Percentiles rank a stretch among this genome's conserved stretches.
Conservation (phyloP, 2,113 vertebrate genomes). For the Ochotona princeps region DNA sequence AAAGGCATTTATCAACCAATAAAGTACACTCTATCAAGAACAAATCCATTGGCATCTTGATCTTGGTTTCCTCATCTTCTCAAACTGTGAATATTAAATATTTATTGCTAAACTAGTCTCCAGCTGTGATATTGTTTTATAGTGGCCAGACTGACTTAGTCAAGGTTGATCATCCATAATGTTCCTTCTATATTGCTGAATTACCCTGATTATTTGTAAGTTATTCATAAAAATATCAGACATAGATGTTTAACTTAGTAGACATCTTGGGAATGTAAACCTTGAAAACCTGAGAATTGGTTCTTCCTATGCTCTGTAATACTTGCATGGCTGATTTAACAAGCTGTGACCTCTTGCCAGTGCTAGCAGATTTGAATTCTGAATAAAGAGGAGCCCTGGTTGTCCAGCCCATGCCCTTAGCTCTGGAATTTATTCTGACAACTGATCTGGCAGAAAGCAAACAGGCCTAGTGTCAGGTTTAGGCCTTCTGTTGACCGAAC, state of each 20-base stretch:
- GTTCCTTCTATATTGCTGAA: not conserved
- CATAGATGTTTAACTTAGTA: not conserved
- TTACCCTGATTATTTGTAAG: not conserved
- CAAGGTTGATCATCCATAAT: not conserved
- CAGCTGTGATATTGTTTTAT: not conserved
- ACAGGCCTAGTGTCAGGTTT: not conserved
- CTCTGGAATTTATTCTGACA: constrained; percentile 35
- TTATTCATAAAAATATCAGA: not conserved
- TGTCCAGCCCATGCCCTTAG: not conserved
- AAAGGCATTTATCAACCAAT: not conserved
- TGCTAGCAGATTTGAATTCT: not conserved
- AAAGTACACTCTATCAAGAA: not conserved
- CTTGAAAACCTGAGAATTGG: not conserved
- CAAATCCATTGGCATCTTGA: not conserved
- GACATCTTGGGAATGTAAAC: not conserved
- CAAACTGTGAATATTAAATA: not conserved
- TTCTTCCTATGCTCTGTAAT: not conserved
- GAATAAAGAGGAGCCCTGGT: not conserved
- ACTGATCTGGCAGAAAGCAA: not conserved
- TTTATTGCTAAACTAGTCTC: not conserved
- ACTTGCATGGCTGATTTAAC: not conserved
- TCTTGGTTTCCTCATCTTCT: not conserved
- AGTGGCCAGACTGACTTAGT: not conserved
- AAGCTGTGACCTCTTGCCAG: not conserved
- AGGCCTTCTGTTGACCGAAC: not conserved